Evolutionary conservation across 2,888 invertebrate species (phyloP).

Genomic region (Sminthurides aquaticus): DNA sequence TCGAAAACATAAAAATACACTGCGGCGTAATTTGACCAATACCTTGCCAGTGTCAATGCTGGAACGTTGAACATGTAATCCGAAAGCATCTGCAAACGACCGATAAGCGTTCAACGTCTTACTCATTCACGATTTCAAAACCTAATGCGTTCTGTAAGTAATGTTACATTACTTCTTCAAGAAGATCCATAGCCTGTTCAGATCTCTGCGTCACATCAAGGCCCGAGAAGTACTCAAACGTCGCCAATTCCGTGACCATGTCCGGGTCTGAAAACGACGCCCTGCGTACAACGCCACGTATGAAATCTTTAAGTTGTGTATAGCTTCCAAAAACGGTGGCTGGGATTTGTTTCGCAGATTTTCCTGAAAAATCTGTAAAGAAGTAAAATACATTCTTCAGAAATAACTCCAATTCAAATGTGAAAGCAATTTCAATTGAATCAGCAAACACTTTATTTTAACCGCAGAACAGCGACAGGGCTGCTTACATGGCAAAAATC

Average conservation of each 20-base stretch:
- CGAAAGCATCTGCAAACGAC: conserved; percentile 26
- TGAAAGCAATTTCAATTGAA: too few species aligned
- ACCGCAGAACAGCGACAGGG: too few species aligned
- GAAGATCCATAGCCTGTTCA: conserved; percentile 35
- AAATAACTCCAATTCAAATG: background rate
- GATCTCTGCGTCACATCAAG: conserved; percentile 30
- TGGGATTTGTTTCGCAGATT: conserved; percentile 11
- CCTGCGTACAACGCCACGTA: conserved; percentile 26
- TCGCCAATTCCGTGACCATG: conserved; percentile 25
- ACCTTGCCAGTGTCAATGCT: conserved; percentile 31
- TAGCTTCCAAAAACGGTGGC: conserved; percentile 24
- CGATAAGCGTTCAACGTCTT: conserved; percentile 12
- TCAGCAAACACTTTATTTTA: too few species aligned
- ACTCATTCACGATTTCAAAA: background rate
- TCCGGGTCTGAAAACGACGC: conserved; percentile 24
- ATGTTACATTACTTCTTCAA: conserved; percentile 30
- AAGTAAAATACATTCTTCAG: background rate
- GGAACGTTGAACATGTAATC: conserved; percentile 35
- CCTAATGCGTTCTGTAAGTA: too few species aligned
- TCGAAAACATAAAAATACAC: conserved; percentile 40
- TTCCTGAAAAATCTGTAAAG: conserved; percentile 25
- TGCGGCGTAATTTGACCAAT: conserved; percentile 33
- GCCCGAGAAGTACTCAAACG: conserved; percentile 40
- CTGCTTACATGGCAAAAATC: conserved; percentile 34
- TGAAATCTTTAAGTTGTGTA: conserved; percentile 28